A percentile compares a stretch with the other conserved stretches of the same genome.
These are phyloP conservation scores for Hypanus sabinus DNA, from an alignment of 2,113 vertebrate species.

Conservation along the genomic window DNA sequence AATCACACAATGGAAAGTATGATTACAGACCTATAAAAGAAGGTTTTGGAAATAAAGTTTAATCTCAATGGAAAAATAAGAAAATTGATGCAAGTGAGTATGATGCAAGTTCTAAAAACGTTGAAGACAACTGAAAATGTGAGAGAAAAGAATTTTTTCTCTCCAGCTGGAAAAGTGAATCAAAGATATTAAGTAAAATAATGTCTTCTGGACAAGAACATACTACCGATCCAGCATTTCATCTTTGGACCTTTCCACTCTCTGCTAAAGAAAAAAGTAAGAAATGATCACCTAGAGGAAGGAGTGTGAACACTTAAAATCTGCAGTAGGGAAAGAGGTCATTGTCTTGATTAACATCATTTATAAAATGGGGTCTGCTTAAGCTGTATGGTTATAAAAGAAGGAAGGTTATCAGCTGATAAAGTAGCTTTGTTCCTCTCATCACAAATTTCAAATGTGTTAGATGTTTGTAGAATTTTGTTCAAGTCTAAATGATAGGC, in stretches of 20 bases:
- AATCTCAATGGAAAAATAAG: slow-evolving; percentile 4
- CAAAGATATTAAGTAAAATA: neutral
- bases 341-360: too few species aligned
- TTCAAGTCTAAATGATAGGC: neutral
- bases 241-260: neutral
- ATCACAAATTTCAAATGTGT: neutral
- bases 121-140: neutral
- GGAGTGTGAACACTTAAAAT: neutral
- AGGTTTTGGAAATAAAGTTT: slow-evolving; percentile 17
- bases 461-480: neutral
- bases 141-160: neutral
- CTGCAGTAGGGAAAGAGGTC: neutral
- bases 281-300: neutral
- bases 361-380: neutral
- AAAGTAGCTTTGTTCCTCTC: neutral
- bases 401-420: neutral
- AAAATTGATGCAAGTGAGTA: neutral
- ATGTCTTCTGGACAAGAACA: neutral
- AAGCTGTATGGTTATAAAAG: neutral
- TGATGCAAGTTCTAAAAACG: neutral
- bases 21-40: neutral
- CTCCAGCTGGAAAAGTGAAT: neutral
- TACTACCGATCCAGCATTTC: neutral
- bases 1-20: neutral
- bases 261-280: neutral